Evolutionary conservation across 2,797 vertebrate genomes (phyloP).

Genomic region (Dendrocincla fuliginosa): DNA sequence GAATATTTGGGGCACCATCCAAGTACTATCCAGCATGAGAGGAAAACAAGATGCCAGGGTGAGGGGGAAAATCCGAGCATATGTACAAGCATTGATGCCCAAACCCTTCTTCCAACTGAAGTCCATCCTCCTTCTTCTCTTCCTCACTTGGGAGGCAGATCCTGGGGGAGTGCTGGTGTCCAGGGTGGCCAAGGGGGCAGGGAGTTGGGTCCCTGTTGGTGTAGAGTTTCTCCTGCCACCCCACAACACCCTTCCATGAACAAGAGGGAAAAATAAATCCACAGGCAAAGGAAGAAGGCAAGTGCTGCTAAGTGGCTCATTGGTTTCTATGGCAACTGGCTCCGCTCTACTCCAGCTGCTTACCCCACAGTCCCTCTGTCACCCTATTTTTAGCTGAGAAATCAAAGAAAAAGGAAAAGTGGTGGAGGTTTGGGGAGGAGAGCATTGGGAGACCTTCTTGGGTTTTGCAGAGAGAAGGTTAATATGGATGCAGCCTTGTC

Average conservation of each 20-base stretch:
- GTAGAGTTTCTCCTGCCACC: slow-evolving; percentile 10
- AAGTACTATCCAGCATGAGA: not conserved
- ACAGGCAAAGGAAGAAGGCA: slow-evolving; percentile 76
- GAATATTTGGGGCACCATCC: not conserved
- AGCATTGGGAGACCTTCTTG: slow-evolving; percentile 35
- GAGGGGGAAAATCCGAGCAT: rapidly evolving
- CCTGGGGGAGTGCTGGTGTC: rapidly evolving
- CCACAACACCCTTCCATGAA: slow-evolving; percentile 18
- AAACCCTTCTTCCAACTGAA: not conserved
- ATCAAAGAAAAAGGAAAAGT: slow-evolving; percentile 74
- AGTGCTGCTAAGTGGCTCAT: slow-evolving; percentile 80
- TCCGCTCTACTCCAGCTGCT: slow-evolving; percentile 79
- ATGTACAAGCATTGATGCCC: not conserved
- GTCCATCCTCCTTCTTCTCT: not conserved
- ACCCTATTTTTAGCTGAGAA: slow-evolving; percentile 82
- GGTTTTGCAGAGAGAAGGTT: not conserved
- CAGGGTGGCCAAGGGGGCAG: not conserved
- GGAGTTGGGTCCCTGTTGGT: not conserved
- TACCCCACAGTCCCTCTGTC: slow-evolving; percentile 84
- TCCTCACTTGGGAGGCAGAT: not conserved
- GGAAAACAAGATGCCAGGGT: not conserved
- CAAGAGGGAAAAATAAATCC: slow-evolving; percentile 54
- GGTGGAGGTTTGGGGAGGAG: slow-evolving; percentile 27
- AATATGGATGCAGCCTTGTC: slow-evolving; percentile 56
- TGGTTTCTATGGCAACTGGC: slow-evolving; percentile 81